Conservation (phyloP, 2,888 invertebrate species). For the Philonicus albiceps region DNA sequence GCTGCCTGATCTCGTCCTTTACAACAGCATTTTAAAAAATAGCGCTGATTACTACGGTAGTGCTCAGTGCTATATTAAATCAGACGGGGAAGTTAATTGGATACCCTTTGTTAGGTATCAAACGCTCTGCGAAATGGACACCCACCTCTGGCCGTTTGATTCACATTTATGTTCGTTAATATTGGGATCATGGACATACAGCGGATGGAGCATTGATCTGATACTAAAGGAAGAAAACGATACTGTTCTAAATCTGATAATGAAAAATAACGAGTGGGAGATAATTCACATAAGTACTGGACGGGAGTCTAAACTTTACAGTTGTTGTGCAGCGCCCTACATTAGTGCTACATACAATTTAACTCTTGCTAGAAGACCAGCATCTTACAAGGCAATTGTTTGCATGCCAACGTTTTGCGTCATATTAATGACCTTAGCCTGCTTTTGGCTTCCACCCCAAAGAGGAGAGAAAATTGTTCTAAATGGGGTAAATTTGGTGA, state of each 20-base stretch:
- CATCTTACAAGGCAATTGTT: slow-evolving; percentile 70
- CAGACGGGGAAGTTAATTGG: background rate
- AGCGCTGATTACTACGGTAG: slow-evolving; percentile 70
- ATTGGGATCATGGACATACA: slow-evolving; percentile 78
- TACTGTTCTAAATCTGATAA: slow-evolving; percentile 50
- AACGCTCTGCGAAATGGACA: slow-evolving; percentile 71
- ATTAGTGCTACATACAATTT: background rate
- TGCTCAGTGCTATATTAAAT: slow-evolving; percentile 65
- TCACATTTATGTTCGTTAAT: slow-evolving; percentile 71
- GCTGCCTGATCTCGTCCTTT: slow-evolving; percentile 76
- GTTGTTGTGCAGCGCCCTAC: slow-evolving; percentile 68
- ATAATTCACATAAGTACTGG: slow-evolving; percentile 60
- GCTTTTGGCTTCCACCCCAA: slow-evolving; percentile 70
- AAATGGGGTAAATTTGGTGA: slow-evolving; percentile 66
- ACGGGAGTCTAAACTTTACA: slow-evolving; percentile 57
- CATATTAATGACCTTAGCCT: slow-evolving; percentile 69
- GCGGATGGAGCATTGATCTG: slow-evolving; percentile 67
- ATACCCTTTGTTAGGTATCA: slow-evolving; percentile 74
- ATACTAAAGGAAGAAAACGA: slow-evolving; percentile 52
- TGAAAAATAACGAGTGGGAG: slow-evolving; percentile 61
- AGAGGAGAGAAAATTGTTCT: slow-evolving; percentile 69
- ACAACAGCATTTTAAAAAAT: slow-evolving; percentile 73
- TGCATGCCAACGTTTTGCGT: slow-evolving; percentile 71
- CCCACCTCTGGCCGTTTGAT: slow-evolving; percentile 80
- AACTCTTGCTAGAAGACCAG: slow-evolving; percentile 66